Evolutionary conservation across 23 tunicate species (phyloP).

Genomic region (Ciona savignyi): DNA sequence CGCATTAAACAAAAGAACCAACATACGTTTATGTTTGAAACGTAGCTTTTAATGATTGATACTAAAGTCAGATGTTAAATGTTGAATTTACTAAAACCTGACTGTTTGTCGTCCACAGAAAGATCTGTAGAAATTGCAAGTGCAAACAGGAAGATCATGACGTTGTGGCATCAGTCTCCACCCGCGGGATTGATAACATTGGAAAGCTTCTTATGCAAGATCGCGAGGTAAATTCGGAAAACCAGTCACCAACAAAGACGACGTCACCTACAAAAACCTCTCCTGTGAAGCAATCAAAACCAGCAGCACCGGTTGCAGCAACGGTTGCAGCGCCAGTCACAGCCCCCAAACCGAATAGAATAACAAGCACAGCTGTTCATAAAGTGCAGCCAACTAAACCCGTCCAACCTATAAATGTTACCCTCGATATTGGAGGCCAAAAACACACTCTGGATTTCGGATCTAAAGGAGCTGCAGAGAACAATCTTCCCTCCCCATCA

Average conservation of each 20-base stretch:
- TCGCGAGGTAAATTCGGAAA: conserved; percentile 6
- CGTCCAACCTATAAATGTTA: conserved; percentile 19
- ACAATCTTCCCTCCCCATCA: conserved; percentile 18
- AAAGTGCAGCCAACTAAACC: background rate
- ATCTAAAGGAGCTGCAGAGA: conserved; percentile 1
- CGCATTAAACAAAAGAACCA: too few species aligned
- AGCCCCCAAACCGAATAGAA: background rate
- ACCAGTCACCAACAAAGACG: background rate
- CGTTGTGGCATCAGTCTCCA: conserved; percentile 57
- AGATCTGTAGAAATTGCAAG: conserved; percentile 84
- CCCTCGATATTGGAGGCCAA: conserved; percentile 70
- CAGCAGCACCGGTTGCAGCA: conserved; percentile 40
- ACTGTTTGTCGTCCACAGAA: conserved; percentile 22
- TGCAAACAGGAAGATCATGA: conserved; percentile 95
- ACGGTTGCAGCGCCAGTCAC: conserved; percentile 12
- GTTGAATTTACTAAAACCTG: background rate
- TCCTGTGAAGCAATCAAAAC: conserved; percentile 12
- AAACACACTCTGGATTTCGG: conserved; percentile 62
- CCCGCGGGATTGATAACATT: conserved; percentile 72
- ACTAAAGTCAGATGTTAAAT: too few species aligned
- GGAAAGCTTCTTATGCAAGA: conserved; percentile 89
- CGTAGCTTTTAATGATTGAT: background rate
- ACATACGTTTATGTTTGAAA: too few species aligned
- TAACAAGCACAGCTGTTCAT: background rate
- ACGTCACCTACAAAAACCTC: conserved; percentile 1